Conservation (phyloP, 2,888 invertebrate genomes). For the Seladonia tumulorum region DNA sequence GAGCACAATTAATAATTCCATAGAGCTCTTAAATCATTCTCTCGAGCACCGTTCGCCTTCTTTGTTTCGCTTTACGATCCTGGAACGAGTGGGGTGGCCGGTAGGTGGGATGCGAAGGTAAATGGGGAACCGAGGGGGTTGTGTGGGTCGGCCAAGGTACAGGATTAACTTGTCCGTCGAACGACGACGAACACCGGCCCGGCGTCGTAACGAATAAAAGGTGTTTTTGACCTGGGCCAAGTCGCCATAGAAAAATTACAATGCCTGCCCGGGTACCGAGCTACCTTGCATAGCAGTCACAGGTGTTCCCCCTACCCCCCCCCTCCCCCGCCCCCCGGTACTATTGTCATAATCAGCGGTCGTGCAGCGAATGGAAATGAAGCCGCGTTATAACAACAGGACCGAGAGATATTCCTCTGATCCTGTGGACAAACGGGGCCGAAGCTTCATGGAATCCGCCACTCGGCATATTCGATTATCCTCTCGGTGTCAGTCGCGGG, state of each 20-base stretch:
- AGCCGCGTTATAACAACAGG: constrained; percentile 6
- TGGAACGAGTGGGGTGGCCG: not conserved
- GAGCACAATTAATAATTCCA: constrained; percentile 50
- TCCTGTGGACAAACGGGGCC: not conserved
- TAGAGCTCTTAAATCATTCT: constrained; percentile 68
- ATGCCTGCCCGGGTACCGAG: constrained; percentile 21
- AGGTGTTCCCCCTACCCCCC: too few species aligned
- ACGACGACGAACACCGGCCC: not conserved
- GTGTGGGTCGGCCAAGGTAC: not conserved
- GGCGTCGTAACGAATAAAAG: constrained; percentile 40
- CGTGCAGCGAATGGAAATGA: constrained; percentile 39
- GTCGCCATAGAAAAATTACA: constrained; percentile 33
- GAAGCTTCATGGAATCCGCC: constrained; percentile 5
- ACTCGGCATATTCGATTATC: not conserved
- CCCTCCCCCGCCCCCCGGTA: too few species aligned
- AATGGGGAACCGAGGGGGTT: not conserved
- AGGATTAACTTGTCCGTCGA: constrained; percentile 60
- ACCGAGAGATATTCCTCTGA: constrained; percentile 5
- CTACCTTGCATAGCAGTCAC: constrained; percentile 36
- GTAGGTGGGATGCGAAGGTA: not conserved
- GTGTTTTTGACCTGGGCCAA: constrained; percentile 55
- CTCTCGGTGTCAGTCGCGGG: not conserved
- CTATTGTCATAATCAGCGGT: constrained; percentile 43
- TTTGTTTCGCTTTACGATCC: constrained; percentile 48
- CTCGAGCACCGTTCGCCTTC: constrained; percentile 49